Evolutionary conservation across 2,888 invertebrate genomes (phyloP).

Genomic region (Drosophila tanythrix): DNA sequence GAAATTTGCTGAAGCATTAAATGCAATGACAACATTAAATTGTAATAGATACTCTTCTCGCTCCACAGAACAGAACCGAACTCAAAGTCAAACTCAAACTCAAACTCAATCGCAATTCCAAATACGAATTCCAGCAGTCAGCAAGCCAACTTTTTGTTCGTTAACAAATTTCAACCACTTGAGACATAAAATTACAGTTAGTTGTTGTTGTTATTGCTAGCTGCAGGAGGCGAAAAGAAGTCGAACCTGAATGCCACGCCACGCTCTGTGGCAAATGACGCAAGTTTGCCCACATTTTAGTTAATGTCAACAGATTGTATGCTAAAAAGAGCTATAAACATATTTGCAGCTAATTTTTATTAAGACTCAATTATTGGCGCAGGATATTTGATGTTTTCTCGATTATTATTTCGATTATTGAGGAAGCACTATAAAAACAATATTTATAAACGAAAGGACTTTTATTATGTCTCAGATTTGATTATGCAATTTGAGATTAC

Average conservation of each 20-base stretch:
- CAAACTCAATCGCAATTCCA: background rate
- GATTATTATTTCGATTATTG: background rate
- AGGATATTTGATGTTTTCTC: background rate
- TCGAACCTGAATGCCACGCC: slow-evolving; percentile 43
- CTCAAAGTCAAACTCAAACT: slow-evolving; percentile 14
- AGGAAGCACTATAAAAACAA: background rate
- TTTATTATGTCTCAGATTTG: background rate
- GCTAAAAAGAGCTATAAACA: slow-evolving; percentile 21
- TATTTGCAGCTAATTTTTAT: slow-evolving; percentile 15
- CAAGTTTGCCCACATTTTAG: slow-evolving; percentile 28
- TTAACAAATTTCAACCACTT: slow-evolving; percentile 64
- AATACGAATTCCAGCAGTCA: slow-evolving; percentile 19
- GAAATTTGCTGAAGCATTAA: slow-evolving; percentile 70
- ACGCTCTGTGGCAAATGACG: slow-evolving; percentile 22
- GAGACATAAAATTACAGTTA: slow-evolving; percentile 68
- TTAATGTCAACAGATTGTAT: slow-evolving; percentile 24
- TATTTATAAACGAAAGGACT: background rate
- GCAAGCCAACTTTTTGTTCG: slow-evolving; percentile 35
- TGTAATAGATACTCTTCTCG: slow-evolving; percentile 50
- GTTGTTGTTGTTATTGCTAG: slow-evolving; percentile 25
- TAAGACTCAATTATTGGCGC: background rate
- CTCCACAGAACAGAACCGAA: background rate
- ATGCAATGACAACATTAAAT: slow-evolving; percentile 73
- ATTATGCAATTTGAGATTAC: slow-evolving; percentile 26
- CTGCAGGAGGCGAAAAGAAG: slow-evolving; percentile 16